These are phyloP conservation scores for Megaceryle maxima DNA, from an alignment of 2,113 vertebrate species.

Conservation along the genomic window DNA sequence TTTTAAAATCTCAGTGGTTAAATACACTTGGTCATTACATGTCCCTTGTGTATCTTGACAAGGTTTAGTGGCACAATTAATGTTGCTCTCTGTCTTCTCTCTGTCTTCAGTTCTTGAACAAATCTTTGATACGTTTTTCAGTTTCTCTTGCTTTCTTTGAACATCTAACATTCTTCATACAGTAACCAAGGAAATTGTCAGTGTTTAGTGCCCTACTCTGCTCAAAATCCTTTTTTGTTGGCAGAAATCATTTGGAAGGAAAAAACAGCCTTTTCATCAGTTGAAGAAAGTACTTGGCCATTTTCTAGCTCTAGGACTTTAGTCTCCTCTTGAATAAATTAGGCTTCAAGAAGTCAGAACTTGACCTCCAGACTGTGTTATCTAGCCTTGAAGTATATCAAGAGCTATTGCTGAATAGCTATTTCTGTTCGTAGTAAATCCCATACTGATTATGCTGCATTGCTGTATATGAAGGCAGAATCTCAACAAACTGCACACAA, in stretches of 20 bases:
- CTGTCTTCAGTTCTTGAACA: conserved; percentile 36
- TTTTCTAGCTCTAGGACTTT: conserved; percentile 50
- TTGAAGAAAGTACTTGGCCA: conserved; percentile 32
- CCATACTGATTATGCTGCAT: neutral
- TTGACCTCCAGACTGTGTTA: conserved; percentile 52
- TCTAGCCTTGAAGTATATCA: conserved; percentile 44
- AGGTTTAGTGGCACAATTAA: conserved; percentile 48
- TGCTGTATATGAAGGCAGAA: neutral
- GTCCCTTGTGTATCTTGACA: neutral
- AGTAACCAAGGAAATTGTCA: conserved; percentile 72
- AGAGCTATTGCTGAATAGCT: conserved; percentile 26
- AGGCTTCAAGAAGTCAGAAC: conserved; percentile 47
- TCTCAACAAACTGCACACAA: neutral
- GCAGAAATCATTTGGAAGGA: conserved; percentile 46
- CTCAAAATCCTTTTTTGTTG: conserved; percentile 60
- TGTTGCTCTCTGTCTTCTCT: neutral
- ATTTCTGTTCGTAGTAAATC: conserved; percentile 18
- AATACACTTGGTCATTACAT: conserved; percentile 8
- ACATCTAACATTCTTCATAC: conserved; percentile 58
- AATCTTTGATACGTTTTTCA: conserved; percentile 46
- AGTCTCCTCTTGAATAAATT: conserved; percentile 64
- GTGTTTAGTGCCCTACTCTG: conserved; percentile 46
- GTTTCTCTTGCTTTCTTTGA: conserved; percentile 48
- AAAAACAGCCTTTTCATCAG: conserved; percentile 34
- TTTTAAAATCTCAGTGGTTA: neutral